phyloP scores from a whole-genome alignment of 1,140 invertebrate genomes.

The Papilio helenus region DNA sequence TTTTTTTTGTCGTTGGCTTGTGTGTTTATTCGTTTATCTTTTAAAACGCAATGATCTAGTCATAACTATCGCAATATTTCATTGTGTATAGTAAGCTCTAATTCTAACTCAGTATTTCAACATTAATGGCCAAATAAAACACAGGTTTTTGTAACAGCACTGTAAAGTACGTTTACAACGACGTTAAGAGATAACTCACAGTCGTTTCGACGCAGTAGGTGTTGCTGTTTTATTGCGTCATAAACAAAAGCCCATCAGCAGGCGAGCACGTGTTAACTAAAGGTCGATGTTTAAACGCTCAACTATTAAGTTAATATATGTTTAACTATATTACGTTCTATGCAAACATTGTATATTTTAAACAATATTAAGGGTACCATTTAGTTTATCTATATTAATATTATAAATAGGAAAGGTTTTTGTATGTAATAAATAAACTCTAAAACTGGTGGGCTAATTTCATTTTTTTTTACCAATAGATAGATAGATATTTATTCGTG shows the following conservation, averaged over 20 bases:
- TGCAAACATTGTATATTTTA: neutral
- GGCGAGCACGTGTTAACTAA: constrained; percentile 13
- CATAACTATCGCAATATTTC: neutral
- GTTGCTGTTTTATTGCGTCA: constrained; percentile 24
- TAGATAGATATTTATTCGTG: too few relatives aligned
- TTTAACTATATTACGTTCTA: neutral
- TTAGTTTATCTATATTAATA: neutral
- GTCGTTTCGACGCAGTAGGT: constrained; percentile 23
- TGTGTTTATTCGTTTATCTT: neutral
- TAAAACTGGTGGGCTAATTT: too few relatives aligned
- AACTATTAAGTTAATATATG: constrained; percentile 5
- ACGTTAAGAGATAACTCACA: constrained; percentile 18
- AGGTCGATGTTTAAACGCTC: constrained; percentile 14
- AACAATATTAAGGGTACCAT: neutral
- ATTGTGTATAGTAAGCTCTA: neutral
- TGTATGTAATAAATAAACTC: too few relatives aligned
- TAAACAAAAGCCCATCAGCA: constrained; percentile 25
- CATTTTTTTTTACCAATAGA: neutral
- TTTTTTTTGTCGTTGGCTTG: too few relatives aligned
- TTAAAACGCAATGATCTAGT: neutral
- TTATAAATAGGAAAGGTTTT: too few relatives aligned
- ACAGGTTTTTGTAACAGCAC: neutral
- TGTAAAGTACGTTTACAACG: constrained; percentile 16
- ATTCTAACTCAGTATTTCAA: neutral
- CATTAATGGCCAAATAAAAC: constrained; percentile 18